These are phyloP conservation scores for Theretra japonica DNA, from an alignment of 2,888 invertebrate genomes.

Conservation along the genomic window DNA sequence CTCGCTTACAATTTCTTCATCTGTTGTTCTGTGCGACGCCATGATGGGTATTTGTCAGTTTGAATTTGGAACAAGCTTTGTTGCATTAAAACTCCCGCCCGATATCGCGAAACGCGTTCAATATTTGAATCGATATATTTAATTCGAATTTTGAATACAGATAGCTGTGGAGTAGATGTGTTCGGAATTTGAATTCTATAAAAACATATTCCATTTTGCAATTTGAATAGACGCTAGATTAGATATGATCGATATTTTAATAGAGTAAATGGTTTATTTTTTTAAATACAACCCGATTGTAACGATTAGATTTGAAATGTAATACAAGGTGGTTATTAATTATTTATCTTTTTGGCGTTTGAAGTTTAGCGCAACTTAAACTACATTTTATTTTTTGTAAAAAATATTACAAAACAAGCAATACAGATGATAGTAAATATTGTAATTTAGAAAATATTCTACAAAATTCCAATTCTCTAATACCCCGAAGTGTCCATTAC, in stretches of 20 bases:
- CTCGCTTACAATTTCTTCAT: constrained; percentile 83
- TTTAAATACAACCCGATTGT: constrained; percentile 1
- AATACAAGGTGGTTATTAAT: constrained; percentile 1
- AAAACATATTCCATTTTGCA: constrained; percentile 9
- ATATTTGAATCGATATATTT: constrained; percentile 22
- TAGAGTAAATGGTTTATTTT: constrained; percentile 8
- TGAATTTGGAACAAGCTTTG: constrained; percentile 33
- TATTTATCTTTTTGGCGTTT: background rate
- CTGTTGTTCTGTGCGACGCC: constrained; percentile 63
- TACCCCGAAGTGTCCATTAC: background rate
- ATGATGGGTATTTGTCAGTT: constrained; percentile 55
- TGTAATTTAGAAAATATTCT: too few species aligned
- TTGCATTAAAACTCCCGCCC: constrained; percentile 26
- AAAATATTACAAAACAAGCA: too few species aligned
- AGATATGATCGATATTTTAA: constrained; percentile 25
- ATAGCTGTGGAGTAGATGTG: background rate
- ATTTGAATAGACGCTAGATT: constrained; percentile 12
- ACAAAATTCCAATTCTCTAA: background rate
- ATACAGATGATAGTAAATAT: too few species aligned
- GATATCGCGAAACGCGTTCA: constrained; percentile 6
- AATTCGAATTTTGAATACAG: constrained; percentile 26
- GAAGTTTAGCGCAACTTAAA: background rate
- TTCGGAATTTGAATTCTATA: constrained; percentile 15
- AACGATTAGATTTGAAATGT: constrained; percentile 7
- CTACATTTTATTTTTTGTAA: too few species aligned